phyloP scores from a whole-genome alignment of 2,113 vertebrate genomes.

The Zapornia atra region DNA sequence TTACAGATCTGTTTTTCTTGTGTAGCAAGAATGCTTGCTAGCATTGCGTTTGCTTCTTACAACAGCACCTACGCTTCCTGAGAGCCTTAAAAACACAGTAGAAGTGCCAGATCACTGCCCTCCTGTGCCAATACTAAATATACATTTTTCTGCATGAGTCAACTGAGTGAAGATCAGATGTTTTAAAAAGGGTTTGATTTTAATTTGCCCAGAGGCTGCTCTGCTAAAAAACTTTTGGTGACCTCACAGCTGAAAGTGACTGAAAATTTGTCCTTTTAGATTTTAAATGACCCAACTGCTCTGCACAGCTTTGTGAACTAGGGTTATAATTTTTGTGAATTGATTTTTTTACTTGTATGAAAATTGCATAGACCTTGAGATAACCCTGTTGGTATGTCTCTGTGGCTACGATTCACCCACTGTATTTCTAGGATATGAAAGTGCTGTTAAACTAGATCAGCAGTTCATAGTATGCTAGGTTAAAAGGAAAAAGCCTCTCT shows the following conservation, averaged over 20 bases:
- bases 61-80: neutral
- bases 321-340: neutral
- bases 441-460: neutral
- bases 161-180: constrained; percentile 8
- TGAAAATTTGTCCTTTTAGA: neutral
- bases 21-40: neutral
- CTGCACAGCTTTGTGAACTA: neutral
- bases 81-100: neutral
- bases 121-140: constrained; percentile 25
- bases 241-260: neutral
- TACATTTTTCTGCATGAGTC: neutral
- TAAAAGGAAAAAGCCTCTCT: neutral
- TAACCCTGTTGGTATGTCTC: neutral
- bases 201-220: neutral
- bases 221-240: neutral
- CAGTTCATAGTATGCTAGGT: neutral
- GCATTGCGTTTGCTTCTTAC: neutral
- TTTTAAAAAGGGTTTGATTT: constrained; percentile 17
- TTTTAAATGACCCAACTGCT: neutral
- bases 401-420: neutral
- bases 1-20: neutral
- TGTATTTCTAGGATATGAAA: neutral
- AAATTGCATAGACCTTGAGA: neutral
- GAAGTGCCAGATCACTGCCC: neutral
- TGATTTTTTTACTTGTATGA: neutral